Base-by-base conservation (phyloP, 2,888 invertebrate genomes). In the Anorthoa munda region DNA sequence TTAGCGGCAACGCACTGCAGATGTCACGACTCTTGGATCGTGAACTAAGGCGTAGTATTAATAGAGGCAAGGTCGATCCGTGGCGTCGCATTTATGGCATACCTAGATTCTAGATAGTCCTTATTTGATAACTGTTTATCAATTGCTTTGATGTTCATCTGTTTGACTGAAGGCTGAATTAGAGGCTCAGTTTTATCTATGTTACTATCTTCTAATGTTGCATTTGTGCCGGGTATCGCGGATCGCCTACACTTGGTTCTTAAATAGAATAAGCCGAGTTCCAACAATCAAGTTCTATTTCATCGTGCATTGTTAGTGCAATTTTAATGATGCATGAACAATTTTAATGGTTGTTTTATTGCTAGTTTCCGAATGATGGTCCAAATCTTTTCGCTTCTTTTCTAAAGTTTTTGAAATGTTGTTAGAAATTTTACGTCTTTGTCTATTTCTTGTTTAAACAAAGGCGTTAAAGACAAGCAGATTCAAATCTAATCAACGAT, bases 61-160 rank as follows among this genome's bases (percentile, higher is more conserved):
- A 93, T 94, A 94, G 92, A 87, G 70, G 84, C 93, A 94, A 95
- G 95, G 94, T 91, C 92, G 89, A 76, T 83, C 86, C 85, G 89
- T 75, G 85, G 87, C 85, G 87, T 75, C 80, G 79, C 78, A 83
- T 85, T 86, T 80, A 65, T 72, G 71, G 71, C 69, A 73, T 84
- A 83, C 82, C 73, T 76, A 74, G 59, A 81, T 86, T 82, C 72
- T 66, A 75, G 63, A 82, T 87, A 83, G 79, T 85, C 86, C 87
- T 83, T 88, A 79, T 84, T 85, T 84, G 83, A 81, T 75, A 66
- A 69, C 65, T 73, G 70, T 75, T 79, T 79, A 81, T 76, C 67
- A 75, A 67, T 78, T 77, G 66, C 74, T 73, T 82, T 64, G 69
- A 73, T 72, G 59, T 53, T 59, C 63, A 58, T 64, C 53, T 64